Conservation (phyloP, 2,797 vertebrate genomes). For the Molossus molossus region DNA sequence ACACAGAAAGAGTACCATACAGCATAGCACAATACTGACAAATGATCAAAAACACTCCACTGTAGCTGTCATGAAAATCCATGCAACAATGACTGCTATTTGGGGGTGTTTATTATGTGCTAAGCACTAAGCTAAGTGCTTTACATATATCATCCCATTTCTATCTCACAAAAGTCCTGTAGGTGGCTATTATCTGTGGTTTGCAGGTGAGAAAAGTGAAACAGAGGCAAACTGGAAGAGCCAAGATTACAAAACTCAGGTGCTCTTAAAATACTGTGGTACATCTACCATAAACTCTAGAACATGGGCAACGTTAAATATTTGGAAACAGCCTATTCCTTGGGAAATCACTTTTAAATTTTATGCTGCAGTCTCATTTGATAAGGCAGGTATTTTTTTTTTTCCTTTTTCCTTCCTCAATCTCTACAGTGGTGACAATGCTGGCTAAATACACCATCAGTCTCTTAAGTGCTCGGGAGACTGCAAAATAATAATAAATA, state of each 20-base stretch:
- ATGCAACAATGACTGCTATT: neutral
- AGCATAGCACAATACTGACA: neutral
- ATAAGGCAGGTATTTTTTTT: neutral
- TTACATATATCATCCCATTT: neutral
- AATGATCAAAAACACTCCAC: conserved; percentile 12
- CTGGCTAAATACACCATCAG: neutral
- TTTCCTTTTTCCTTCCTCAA: neutral
- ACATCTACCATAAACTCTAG: neutral
- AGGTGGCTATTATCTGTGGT: neutral
- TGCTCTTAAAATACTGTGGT: neutral
- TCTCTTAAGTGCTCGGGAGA: neutral
- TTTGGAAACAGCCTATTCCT: neutral
- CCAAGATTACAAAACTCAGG: neutral
- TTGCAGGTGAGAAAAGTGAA: conserved; percentile 17
- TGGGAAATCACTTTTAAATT: conserved; percentile 26
- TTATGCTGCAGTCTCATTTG: neutral
- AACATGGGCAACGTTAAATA: neutral
- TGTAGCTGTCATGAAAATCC: neutral
- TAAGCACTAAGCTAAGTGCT: neutral
- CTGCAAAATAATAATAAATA: neutral
- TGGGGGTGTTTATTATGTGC: neutral
- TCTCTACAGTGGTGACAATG: neutral
- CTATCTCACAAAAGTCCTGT: neutral
- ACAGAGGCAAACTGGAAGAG: neutral
- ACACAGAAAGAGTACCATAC: neutral